These are phyloP conservation scores for Asarcornis scutulata DNA, from an alignment of 2,113 vertebrate genomes.

Conservation along the genomic window DNA sequence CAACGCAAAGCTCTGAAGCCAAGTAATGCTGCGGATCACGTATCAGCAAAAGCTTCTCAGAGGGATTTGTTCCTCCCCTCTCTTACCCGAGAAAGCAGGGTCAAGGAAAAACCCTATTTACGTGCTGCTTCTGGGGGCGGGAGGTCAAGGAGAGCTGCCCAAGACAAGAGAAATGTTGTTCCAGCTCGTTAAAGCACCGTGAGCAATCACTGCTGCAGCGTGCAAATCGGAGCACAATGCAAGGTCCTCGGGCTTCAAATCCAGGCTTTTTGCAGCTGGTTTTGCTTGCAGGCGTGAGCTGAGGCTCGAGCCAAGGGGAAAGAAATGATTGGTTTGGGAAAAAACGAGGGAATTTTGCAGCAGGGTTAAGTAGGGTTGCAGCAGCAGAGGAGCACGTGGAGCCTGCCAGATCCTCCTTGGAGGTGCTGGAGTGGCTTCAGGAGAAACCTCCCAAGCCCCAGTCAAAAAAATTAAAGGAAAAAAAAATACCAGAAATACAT, in stretches of 20 bases:
- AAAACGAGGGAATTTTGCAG: not conserved
- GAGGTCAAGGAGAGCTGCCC: not conserved
- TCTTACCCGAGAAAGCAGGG: not conserved
- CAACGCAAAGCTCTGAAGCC: not conserved
- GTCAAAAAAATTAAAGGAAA: not conserved
- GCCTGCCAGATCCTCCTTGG: not conserved
- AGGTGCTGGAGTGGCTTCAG: not conserved
- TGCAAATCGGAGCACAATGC: not conserved
- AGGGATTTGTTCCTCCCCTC: not conserved
- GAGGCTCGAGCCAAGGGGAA: not conserved
- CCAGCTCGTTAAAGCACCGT: not conserved
- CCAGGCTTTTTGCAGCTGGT: not conserved
- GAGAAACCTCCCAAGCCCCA: not conserved
- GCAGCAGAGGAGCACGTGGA: not conserved
- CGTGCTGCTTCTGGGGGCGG: rapidly evolving
- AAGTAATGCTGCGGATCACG: not conserved
- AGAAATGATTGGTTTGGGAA: not conserved
- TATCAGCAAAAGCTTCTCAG: not conserved
- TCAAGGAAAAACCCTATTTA: not conserved
- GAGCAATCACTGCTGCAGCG: not conserved
- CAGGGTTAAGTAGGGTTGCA: not conserved
- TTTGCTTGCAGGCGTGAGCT: not conserved
- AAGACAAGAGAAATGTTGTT: not conserved
- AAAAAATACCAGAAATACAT: too few species aligned
- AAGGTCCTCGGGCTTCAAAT: not conserved